These are phyloP conservation scores for Coleophora deauratella DNA, from an alignment of 2,888 invertebrate species.

Conservation along the genomic window DNA sequence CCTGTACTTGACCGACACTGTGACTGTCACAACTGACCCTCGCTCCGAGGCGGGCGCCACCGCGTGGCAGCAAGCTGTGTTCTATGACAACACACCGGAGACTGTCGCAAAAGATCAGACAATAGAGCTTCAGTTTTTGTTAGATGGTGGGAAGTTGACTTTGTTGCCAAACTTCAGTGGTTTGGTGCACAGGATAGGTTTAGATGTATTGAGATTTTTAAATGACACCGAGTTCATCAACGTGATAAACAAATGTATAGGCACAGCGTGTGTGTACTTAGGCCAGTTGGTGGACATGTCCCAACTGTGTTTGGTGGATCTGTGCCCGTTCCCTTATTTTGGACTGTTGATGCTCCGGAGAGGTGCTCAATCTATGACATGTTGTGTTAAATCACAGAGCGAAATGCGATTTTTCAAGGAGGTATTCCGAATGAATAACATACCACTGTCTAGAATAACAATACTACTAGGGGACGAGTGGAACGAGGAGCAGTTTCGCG, in stretches of 20 bases:
- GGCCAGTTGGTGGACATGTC: constrained; percentile 45
- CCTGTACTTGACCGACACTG: constrained; percentile 77
- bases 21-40: constrained; percentile 77
- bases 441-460: constrained; percentile 44
- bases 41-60: constrained; percentile 51
- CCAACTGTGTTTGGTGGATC: constrained; percentile 65
- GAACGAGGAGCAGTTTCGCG: constrained; percentile 31
- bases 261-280: constrained; percentile 47
- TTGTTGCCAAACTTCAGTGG: constrained; percentile 30
- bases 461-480: constrained; percentile 46
- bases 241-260: constrained; percentile 44
- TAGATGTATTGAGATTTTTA: constrained; percentile 51
- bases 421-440: constrained; percentile 52
- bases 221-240: constrained; percentile 66
- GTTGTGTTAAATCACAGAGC: constrained; percentile 43
- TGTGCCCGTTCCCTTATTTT: constrained; percentile 76
- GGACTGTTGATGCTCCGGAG: constrained; percentile 73
- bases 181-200: constrained; percentile 36
- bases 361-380: constrained; percentile 57
- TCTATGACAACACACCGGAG: constrained; percentile 68
- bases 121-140: constrained; percentile 41
- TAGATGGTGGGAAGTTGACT: constrained; percentile 50
- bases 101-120: constrained; percentile 33
- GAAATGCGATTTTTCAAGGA: constrained; percentile 55
- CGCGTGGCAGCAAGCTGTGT: constrained; percentile 88